Conservation (phyloP, 1,140 invertebrate genomes). For the Drosophila jambulina region DNA sequence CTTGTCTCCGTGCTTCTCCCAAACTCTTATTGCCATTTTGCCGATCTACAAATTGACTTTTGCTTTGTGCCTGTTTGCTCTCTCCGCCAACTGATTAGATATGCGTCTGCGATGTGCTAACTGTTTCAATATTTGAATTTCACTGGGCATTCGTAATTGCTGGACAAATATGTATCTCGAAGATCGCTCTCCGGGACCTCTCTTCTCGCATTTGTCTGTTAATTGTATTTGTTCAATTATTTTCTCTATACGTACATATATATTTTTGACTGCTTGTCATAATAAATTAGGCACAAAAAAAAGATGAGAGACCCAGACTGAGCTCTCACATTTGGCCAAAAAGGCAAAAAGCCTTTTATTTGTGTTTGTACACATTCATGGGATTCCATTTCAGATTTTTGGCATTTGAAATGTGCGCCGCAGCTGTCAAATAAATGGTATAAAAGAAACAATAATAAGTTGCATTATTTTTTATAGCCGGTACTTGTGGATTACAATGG, state of each 20-base stretch:
- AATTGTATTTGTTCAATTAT: conserved; percentile 45
- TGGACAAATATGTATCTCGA: conserved; percentile 38
- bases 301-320: neutral
- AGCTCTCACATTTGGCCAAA: conserved; percentile 41
- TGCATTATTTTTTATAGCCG: conserved; percentile 30
- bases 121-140: conserved; percentile 60
- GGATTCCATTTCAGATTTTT: conserved; percentile 40
- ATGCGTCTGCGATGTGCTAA: conserved; percentile 45
- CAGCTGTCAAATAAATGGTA: conserved; percentile 41
- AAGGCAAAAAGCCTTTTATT: conserved; percentile 28
- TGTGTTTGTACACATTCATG: conserved; percentile 35
- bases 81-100: conserved; percentile 40
- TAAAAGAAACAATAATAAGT: conserved; percentile 26
- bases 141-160: conserved; percentile 59
- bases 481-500: neutral
- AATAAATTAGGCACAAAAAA: conserved; percentile 46
- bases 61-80: conserved; percentile 43
- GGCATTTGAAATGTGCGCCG: conserved; percentile 36
- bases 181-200: conserved; percentile 17
- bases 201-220: conserved; percentile 39
- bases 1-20: neutral
- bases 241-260: neutral
- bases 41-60: conserved; percentile 51
- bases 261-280: conserved; percentile 30
- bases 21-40: neutral